These are phyloP conservation scores for Gephyroberyx darwinii DNA, from an alignment of 2,797 vertebrate genomes.

Conservation along the genomic window DNA sequence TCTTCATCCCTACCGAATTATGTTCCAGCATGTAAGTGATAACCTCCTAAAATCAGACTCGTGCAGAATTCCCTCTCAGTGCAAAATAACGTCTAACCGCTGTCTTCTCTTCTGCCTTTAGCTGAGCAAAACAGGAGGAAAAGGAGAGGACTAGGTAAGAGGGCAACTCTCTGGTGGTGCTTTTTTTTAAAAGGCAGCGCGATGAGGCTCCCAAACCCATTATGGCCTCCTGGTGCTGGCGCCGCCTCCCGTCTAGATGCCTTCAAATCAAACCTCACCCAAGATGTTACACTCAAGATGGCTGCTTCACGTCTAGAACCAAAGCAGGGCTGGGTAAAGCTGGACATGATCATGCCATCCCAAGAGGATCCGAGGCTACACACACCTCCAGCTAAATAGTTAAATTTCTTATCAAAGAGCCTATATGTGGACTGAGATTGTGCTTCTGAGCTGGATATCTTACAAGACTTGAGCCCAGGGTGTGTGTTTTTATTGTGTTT, in stretches of 20 bases:
- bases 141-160: conserved; percentile 87
- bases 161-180: conserved; percentile 7
- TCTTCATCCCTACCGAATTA: neutral
- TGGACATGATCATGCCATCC: neutral
- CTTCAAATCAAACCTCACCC: conserved; percentile 36
- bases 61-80: neutral
- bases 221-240: conserved; percentile 32
- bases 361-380: neutral
- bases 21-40: conserved; percentile 79
- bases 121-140: conserved; percentile 96
- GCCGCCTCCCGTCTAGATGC: conserved; percentile 23
- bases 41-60: accelerated
- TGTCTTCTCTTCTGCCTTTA: conserved; percentile 61
- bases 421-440: conserved; percentile 5
- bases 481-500: neutral
- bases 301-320: conserved; percentile 27
- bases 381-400: conserved; percentile 2
- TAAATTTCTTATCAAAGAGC: conserved; percentile 1
- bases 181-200: conserved; percentile 39
- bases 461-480: neutral
- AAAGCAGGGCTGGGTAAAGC: conserved; percentile 19
- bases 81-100: neutral
- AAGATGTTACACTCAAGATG: conserved; percentile 10
- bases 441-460: neutral
- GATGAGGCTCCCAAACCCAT: conserved; percentile 35